A percentile compares a stretch with the other conserved stretches of the same genome.
These are phyloP conservation scores for Acrossocheilus fasciatus DNA, from an alignment of 2,797 vertebrate species.

Conservation along the genomic window DNA sequence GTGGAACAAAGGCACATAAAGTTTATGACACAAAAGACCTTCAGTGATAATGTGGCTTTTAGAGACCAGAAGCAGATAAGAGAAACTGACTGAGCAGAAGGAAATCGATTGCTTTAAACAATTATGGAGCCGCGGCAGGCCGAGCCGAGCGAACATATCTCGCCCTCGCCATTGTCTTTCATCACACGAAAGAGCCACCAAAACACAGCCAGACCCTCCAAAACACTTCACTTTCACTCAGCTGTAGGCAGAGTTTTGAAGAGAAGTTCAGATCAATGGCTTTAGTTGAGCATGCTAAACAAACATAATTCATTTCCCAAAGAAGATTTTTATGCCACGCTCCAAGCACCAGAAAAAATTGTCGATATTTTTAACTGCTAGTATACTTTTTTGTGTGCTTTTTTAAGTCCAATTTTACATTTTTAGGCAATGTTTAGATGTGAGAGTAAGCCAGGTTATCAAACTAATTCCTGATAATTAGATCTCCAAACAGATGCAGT, in stretches of 20 bases:
- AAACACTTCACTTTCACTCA: background rate
- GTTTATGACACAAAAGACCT: slow-evolving; percentile 16
- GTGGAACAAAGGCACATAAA: background rate
- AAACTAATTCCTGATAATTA: background rate
- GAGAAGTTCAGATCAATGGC: background rate
- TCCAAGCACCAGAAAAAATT: background rate
- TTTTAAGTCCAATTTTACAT: background rate
- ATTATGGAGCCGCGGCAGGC: slow-evolving; percentile 6
- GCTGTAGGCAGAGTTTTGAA: no score
- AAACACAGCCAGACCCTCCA: background rate
- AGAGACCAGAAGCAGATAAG: slow-evolving; percentile 34
- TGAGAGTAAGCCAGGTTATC: background rate
- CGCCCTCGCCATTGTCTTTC: background rate
- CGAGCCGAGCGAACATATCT: background rate
- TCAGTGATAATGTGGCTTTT: slow-evolving; percentile 23
- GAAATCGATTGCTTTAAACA: slow-evolving; percentile 47
- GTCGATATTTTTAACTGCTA: background rate
- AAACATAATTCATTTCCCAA: background rate
- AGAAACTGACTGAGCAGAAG: slow-evolving; percentile 21
- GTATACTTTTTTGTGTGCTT: background rate
- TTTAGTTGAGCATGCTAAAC: background rate
- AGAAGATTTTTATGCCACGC: background rate
- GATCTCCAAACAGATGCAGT: background rate
- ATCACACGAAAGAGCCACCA: background rate
- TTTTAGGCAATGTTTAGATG: background rate